These are phyloP conservation scores for Aethina tumida DNA, from an alignment of 1,140 invertebrate species.

Conservation along the genomic window DNA sequence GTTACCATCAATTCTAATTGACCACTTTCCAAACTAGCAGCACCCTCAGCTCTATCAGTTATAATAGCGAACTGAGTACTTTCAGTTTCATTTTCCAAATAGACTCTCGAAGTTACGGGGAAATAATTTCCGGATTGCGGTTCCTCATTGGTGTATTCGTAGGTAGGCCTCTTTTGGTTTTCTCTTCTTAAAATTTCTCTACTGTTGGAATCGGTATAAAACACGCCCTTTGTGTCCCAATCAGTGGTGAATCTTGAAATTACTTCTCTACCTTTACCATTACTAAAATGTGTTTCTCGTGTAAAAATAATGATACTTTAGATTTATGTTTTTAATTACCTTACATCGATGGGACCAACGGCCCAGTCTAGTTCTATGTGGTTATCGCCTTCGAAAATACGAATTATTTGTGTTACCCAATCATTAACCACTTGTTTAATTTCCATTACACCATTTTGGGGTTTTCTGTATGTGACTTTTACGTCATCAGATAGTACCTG, in stretches of 20 bases:
- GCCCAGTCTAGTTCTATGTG: slow-evolving; percentile 59
- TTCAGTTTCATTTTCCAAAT: slow-evolving; percentile 28
- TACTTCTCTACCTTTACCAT: slow-evolving; percentile 49
- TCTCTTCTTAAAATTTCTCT: slow-evolving; percentile 52
- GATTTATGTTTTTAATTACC: slow-evolving; percentile 20
- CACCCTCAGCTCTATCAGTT: slow-evolving; percentile 71
- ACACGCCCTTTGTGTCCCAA: slow-evolving; percentile 39
- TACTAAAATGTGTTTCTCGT: slow-evolving; percentile 37
- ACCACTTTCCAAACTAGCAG: slow-evolving; percentile 61
- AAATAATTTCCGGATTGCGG: slow-evolving; percentile 81
- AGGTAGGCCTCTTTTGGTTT: slow-evolving; percentile 62
- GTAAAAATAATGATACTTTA: slow-evolving; percentile 4
- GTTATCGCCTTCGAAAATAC: slow-evolving; percentile 41
- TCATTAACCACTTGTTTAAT: slow-evolving; percentile 49
- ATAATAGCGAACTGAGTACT: slow-evolving; percentile 52
- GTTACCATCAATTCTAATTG: slow-evolving; percentile 70
- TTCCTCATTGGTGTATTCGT: slow-evolving; percentile 59
- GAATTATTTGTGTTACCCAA: slow-evolving; percentile 54
- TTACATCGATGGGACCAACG: slow-evolving; percentile 65
- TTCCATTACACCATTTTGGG: slow-evolving; percentile 58
- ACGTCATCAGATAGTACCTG: slow-evolving; percentile 11
- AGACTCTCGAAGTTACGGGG: slow-evolving; percentile 76
- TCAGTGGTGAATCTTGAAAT: slow-evolving; percentile 40
- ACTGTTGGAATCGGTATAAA: slow-evolving; percentile 65
- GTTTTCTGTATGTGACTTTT: slow-evolving; percentile 12